Percentiles rank a stretch among this genome's conserved stretches.
Evolutionary conservation across 92 coral and sea anemone species (phyloP).

Genomic region (Ricordea florida): DNA sequence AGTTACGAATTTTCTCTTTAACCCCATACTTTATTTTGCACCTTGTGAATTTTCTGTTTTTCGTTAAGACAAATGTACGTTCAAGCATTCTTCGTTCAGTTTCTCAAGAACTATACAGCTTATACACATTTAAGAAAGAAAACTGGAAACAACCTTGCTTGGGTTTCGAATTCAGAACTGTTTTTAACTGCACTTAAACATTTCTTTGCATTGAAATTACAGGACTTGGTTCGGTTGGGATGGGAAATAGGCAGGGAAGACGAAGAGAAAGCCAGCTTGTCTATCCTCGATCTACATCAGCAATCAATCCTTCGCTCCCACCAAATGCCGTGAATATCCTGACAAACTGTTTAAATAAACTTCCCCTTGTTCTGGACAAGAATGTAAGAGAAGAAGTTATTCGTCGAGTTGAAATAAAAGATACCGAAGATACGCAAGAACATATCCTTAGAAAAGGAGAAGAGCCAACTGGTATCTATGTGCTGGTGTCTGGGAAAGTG

Average conservation of each 20-base stretch:
- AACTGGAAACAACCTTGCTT: neutral
- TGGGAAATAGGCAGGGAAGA: slow-evolving; percentile 57
- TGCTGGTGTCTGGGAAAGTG: slow-evolving; percentile 72
- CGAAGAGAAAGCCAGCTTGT: slow-evolving; percentile 26
- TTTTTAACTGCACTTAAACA: neutral
- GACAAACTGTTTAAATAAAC: slow-evolving; percentile 52
- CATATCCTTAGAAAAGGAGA: slow-evolving; percentile 55
- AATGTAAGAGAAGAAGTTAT: slow-evolving; percentile 51
- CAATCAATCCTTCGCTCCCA: slow-evolving; percentile 41
- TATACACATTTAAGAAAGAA: neutral
- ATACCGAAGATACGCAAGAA: slow-evolving; percentile 47
- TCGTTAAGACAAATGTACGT: too few relatives aligned
- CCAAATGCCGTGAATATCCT: slow-evolving; percentile 46
- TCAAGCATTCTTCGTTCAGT: too few relatives aligned
- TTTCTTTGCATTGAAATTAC: too few relatives aligned
- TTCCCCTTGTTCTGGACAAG: slow-evolving; percentile 53
- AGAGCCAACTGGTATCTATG: slow-evolving; percentile 64
- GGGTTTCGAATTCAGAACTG: neutral
- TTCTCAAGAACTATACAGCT: neutral
- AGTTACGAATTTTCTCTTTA: too few relatives aligned
- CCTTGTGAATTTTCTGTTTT: too few relatives aligned
- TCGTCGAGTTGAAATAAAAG: slow-evolving; percentile 27
- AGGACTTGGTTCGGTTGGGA: neutral
- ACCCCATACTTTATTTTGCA: too few relatives aligned
- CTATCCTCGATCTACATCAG: slow-evolving; percentile 17